Evolutionary conservation across 2,113 vertebrate species (phyloP), one percentile per base, ranked within the genome.

Genomic region (Austrofundulus limnaeus): DNA sequence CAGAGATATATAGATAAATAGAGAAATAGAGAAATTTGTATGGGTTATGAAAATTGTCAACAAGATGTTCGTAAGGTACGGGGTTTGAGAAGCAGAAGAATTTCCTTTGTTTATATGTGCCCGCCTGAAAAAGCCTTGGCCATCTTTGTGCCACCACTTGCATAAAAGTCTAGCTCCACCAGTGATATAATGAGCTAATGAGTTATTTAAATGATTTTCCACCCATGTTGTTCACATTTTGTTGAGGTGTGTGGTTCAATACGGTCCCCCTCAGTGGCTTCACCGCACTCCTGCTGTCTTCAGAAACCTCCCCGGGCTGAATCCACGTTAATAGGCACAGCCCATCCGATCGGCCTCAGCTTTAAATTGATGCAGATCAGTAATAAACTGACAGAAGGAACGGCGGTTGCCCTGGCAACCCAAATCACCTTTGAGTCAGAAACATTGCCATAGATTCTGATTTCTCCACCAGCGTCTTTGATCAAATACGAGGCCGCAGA

Each of bases 191-290:
- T 28, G 28, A 28, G 54, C 48, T 62, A 70, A 66, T 66, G 25
- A 70, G 51, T 72, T 54, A 69, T 45, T 65, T 28, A 60, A 77
- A 83, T 71, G 66, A 39, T 68, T 52, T 70, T 23, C 24, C 42
- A 31, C 37, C 42, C 19, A 43, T 9, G 5, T 17, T 7, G 55
- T 48, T 42, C 31, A 34, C 17, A n/a, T 19, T 23, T 42, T 46
- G 55, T 3, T 2, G 72, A 41, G 41, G 57, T 52, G 70, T 56
- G 48, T 46, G 71, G 61, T 20, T 72, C 17, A n/a, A 49, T 63
- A 14, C 47, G 41, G 62, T 71, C 51, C 45, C 68, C 48, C 15
- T 72, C 43, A 70, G 28, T 60, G 66, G 69, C 62, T 66, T 64
- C 66, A 16, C 50, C 4, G 7, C 47, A 42, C 11, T 58, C 54